Percentiles rank a stretch among this genome's conserved stretches.
Evolutionary conservation across 2,797 vertebrate species (phyloP).

Genomic region (Sebastes taczanowskii): DNA sequence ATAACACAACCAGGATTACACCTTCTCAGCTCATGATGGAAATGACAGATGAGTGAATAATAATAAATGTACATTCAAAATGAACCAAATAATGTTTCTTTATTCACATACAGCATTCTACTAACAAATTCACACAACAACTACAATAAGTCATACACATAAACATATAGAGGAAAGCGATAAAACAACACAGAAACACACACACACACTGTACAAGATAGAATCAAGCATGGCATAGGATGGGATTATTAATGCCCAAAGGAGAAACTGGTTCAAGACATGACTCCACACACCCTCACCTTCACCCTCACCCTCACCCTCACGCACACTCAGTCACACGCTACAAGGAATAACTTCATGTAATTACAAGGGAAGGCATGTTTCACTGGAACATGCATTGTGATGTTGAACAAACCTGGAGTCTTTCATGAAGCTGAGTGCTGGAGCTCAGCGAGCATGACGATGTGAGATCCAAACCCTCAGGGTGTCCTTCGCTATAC

Average conservation of each 20-base stretch:
- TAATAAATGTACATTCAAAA: neutral
- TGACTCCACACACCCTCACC: neutral
- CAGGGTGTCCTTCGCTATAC: slow-evolving; percentile 40
- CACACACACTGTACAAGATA: neutral
- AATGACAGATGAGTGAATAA: neutral
- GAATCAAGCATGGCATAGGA: neutral
- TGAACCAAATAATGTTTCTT: neutral
- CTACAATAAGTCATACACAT: neutral
- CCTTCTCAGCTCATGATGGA: neutral
- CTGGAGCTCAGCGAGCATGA: slow-evolving; percentile 45
- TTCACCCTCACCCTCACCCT: too few species aligned
- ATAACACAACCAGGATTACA: neutral
- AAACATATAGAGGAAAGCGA: neutral
- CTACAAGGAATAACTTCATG: slow-evolving; percentile 1
- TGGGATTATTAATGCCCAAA: neutral
- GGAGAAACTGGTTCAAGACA: neutral
- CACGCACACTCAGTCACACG: neutral
- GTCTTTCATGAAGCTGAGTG: slow-evolving; percentile 45
- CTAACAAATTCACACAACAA: neutral
- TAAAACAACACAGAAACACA: neutral
- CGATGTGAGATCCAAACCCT: slow-evolving; percentile 53
- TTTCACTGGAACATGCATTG: slow-evolving; percentile 24
- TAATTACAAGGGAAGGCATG: slow-evolving; percentile 24
- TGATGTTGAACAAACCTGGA: slow-evolving; percentile 24
- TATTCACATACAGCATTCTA: neutral